Evolutionary conservation across 2,888 invertebrate species (phyloP).

Genomic region (Dolichomitus sp.): DNA sequence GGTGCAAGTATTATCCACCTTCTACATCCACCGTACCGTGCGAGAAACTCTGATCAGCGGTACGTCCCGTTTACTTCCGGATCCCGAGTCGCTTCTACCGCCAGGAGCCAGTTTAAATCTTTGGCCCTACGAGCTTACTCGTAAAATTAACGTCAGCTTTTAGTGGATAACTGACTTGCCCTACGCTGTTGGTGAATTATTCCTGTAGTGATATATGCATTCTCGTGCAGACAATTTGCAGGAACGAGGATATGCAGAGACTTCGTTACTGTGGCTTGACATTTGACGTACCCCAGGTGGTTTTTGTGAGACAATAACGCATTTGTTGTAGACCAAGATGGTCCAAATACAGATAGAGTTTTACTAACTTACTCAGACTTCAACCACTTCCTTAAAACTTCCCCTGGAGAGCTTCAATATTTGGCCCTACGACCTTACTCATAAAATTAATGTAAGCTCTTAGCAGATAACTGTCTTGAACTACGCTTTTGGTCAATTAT

Average conservation of each 20-base stretch:
- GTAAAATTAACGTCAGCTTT: constrained; percentile 17
- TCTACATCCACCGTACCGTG: constrained; percentile 6
- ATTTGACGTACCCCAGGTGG: background rate
- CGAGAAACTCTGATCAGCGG: constrained; percentile 47
- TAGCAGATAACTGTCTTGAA: constrained; percentile 10
- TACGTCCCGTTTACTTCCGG: constrained; percentile 56
- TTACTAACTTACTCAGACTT: background rate
- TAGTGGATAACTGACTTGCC: constrained; percentile 17
- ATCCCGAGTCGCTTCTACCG: constrained; percentile 22
- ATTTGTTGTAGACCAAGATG: constrained; percentile 1
- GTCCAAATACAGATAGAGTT: background rate
- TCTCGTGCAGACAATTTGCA: background rate
- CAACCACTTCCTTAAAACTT: background rate
- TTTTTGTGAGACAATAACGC: constrained; percentile 7
- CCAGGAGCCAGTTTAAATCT: constrained; percentile 30
- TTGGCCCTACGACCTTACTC: background rate
- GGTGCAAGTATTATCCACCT: constrained; percentile 61
- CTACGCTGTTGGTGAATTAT: constrained; percentile 17
- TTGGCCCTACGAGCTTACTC: constrained; percentile 17
- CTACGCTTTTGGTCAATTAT: constrained; percentile 11
- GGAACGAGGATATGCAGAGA: background rate
- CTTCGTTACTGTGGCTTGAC: background rate
- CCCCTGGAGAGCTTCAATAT: no score
- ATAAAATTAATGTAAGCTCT: constrained; percentile 18
- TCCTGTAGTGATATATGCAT: background rate